Evolutionary conservation across 2,113 vertebrate genomes (phyloP), one percentile per base, ranked within the genome.

Genomic region (Limnothrissa miodon): DNA sequence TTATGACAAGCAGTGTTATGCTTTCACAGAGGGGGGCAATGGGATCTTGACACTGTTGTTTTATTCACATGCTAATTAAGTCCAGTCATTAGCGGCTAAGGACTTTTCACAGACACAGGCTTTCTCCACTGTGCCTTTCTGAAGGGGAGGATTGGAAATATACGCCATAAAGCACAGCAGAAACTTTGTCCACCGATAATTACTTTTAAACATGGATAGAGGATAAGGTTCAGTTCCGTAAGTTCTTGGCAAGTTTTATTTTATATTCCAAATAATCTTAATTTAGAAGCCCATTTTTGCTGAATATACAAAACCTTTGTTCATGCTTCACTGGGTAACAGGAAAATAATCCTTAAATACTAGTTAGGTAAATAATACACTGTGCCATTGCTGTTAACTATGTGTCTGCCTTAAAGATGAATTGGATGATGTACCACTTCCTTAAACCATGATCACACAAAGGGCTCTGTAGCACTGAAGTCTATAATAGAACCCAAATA

Each of bases 41-140:
- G 44, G 66, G 79, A 62, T 10, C 81, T 59, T 82, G 48, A 79
- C 80, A 81, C 51, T 59, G 51, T 79, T 78, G 70, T 83, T 39
- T 25, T 45, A 29, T 42, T 45, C 11, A 29, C 5, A 25, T 56
- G 46, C 39, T 85, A 79, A 85, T 85, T 82, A 85, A 79, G 78
- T 56, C 51, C 51, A 66, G 53, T 39, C 36, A 56, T 78, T 36
- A 83, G 78, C 45, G 51, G n/a, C 10, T 62, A 62, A 62, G 25
- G 25, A 13, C 59, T 10, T 5, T 23, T 21, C 21, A 17, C 46
- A 13, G 11, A 21, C 51, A n/a, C n/a, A n/a, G n/a, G n/a, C n/a
- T n/a, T n/a, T n/a, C n/a, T n/a, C n/a, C n/a, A n/a, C n/a, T n/a
- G n/a, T 62, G n/a, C 9, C 1, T 8, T 29, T 2, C 59, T 25